Conservation (phyloP, 2,797 vertebrate species). For the Emys orbicularis region DNA sequence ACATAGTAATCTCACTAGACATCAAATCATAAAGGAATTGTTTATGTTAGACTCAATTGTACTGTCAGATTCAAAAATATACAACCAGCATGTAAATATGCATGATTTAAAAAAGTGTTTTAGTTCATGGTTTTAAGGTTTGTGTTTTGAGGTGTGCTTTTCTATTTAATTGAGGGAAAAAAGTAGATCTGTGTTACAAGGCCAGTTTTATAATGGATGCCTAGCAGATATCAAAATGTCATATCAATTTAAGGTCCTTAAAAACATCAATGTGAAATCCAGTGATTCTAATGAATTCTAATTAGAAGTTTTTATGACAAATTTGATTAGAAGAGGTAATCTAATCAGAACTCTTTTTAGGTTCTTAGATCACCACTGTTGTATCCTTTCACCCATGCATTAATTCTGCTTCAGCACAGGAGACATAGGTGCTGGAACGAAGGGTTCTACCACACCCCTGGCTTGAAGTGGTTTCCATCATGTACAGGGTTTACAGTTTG, state of each 20-base stretch:
- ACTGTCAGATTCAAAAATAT: neutral
- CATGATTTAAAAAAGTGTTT: neutral
- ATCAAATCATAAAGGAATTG: neutral
- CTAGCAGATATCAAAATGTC: neutral
- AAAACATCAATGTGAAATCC: neutral
- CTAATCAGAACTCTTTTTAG: neutral
- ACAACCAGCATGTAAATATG: neutral
- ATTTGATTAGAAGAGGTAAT: too few relatives aligned
- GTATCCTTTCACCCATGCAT: neutral
- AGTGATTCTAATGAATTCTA: neutral
- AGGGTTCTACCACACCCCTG: too few relatives aligned
- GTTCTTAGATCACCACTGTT: neutral
- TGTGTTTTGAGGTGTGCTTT: neutral
- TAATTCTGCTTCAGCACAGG: neutral
- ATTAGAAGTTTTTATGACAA: neutral
- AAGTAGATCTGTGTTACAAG: rapidly evolving
- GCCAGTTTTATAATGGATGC: neutral
- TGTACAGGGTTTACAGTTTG: too few relatives aligned
- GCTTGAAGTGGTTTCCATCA: too few relatives aligned
- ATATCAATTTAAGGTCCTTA: neutral
- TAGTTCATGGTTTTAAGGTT: neutral
- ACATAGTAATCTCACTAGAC: neutral
- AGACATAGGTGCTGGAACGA: too few relatives aligned
- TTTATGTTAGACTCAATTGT: neutral
- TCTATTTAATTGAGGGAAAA: neutral